Conservation (phyloP, 2,113 vertebrate species). For the Ailuropoda melanoleuca region DNA sequence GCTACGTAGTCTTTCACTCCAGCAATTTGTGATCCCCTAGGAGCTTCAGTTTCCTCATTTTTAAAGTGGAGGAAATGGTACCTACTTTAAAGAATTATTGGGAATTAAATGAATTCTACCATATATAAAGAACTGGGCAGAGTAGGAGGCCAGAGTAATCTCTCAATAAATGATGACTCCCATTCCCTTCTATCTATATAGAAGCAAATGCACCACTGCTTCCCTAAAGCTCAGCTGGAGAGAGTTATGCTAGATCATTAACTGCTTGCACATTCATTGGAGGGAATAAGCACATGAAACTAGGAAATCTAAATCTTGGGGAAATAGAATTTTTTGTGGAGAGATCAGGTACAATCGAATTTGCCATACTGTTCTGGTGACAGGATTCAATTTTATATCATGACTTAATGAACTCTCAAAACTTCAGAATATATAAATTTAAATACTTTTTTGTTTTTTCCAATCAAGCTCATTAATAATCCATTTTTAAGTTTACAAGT, state of each 20-base stretch:
- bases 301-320: not conserved
- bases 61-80: not conserved
- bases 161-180: not conserved
- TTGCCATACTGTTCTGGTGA: not conserved
- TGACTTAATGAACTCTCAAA: not conserved
- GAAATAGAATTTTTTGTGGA: not conserved
- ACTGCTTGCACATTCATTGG: not conserved
- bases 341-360: too few species aligned
- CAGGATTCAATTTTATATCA: not conserved
- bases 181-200: not conserved
- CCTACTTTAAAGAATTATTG: not conserved
- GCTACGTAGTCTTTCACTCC: not conserved
- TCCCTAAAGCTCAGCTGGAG: not conserved
- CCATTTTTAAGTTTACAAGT: not conserved
- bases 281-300: not conserved
- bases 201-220: not conserved
- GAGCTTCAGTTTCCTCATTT: not conserved
- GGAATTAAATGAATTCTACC: too few species aligned
- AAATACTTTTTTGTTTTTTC: not conserved
- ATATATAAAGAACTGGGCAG: not conserved
- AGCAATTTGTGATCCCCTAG: not conserved
- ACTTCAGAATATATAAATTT: not conserved
- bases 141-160: not conserved
- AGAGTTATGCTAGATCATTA: not conserved
- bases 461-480: not conserved